Evolutionary conservation across 2,797 vertebrate species (phyloP).

Genomic region (Ptychobarbus kaznakovi): DNA sequence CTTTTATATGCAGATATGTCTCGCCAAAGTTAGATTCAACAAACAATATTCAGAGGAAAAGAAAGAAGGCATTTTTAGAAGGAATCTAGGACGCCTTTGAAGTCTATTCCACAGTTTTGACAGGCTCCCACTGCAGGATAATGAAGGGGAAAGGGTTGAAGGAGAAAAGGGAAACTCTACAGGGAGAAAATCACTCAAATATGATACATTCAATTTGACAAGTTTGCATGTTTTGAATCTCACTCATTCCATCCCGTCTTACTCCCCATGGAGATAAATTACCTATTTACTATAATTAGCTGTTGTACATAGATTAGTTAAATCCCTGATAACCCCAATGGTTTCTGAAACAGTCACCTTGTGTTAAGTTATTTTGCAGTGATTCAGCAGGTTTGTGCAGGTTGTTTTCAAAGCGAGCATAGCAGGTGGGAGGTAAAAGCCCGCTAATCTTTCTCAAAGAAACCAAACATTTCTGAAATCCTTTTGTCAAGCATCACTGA

Average conservation of each 20-base stretch:
- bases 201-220: slow-evolving; percentile 35
- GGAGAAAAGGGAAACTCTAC: not conserved
- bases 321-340: not conserved
- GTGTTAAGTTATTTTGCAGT: not conserved
- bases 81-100: slow-evolving; percentile 57
- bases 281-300: not conserved
- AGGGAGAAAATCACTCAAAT: not conserved
- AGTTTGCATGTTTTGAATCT: slow-evolving; percentile 29
- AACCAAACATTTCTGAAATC: not conserved
- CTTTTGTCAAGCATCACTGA: slow-evolving; percentile 15
- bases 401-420: not conserved
- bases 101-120: slow-evolving; percentile 28
- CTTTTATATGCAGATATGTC: not conserved
- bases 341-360: not conserved
- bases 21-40: not conserved
- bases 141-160: slow-evolving; percentile 17
- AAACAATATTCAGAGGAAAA: slow-evolving; percentile 30
- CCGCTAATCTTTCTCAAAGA: slow-evolving; percentile 21
- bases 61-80: slow-evolving; percentile 24
- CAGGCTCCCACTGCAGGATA: slow-evolving; percentile 27
- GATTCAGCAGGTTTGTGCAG: slow-evolving; percentile 17
- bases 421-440: not conserved
- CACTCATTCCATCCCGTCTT: not conserved
- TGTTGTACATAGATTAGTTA: not conserved
- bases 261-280: not conserved